phyloP scores from a whole-genome alignment of 2,888 invertebrate genomes.

The Notodonta dromedarius region DNA sequence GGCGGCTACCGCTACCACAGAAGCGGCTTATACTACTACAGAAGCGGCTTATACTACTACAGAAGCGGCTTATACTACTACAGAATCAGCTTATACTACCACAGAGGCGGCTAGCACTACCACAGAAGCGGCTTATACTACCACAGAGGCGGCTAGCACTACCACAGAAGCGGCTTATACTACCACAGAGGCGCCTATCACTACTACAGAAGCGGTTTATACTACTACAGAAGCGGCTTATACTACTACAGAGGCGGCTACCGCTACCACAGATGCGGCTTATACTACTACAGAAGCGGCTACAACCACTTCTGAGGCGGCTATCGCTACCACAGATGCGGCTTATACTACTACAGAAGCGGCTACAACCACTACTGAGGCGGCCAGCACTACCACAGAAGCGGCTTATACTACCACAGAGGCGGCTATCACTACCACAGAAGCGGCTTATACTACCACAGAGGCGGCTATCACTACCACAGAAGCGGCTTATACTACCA shows the following conservation, averaged over 20 bases:
- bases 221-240: constrained; percentile 10
- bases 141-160: constrained; percentile 4
- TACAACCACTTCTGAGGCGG: constrained; percentile 9
- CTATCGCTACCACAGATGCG: background rate
- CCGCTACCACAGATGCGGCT: constrained; percentile 10
- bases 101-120: constrained; percentile 11
- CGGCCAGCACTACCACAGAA: constrained; percentile 3
- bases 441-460: too few species aligned
- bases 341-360: constrained; percentile 8
- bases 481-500: too few species aligned
- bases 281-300: constrained; percentile 12
- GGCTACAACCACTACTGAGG: constrained; percentile 8
- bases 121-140: constrained; percentile 7
- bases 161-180: constrained; percentile 4
- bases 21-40: constrained; percentile 2
- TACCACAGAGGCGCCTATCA: constrained; percentile 11
- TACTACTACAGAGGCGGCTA: constrained; percentile 1
- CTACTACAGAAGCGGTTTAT: constrained; percentile 5
- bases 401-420: constrained; percentile 1
- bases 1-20: constrained; percentile 5
- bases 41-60: constrained; percentile 6
- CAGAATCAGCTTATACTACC: constrained; percentile 4
- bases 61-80: constrained; percentile 6
- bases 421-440: constrained; percentile 4
- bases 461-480: background rate